These are phyloP conservation scores for Saturnia japonica DNA, from an alignment of 2,888 invertebrate species.

Conservation along the genomic window DNA sequence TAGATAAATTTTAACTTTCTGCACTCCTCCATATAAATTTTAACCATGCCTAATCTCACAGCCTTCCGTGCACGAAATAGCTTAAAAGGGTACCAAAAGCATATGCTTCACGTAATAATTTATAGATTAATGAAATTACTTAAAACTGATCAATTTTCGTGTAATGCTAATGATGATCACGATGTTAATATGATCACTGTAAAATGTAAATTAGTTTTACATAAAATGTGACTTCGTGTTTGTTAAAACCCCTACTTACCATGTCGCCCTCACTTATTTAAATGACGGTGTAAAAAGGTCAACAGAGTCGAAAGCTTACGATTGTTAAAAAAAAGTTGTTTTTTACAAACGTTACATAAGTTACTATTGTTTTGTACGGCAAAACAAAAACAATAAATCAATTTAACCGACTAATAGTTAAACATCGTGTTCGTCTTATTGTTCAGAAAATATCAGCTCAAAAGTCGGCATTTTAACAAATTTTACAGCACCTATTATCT, in stretches of 20 bases:
- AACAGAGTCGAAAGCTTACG: neutral
- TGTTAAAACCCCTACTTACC: neutral
- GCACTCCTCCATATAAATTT: too few species aligned
- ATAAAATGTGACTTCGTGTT: neutral
- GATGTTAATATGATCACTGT: neutral
- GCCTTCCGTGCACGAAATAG: too few species aligned
- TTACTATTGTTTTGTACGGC: neutral
- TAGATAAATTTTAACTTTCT: too few species aligned
- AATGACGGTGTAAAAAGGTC: neutral
- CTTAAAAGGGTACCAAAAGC: too few species aligned
- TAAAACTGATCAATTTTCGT: neutral
- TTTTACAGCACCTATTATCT: slow-evolving; percentile 74
- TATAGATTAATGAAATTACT: neutral
- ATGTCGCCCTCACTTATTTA: neutral
- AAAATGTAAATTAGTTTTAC: neutral
- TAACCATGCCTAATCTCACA: too few species aligned
- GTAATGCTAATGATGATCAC: neutral
- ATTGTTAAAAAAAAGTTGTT: neutral
- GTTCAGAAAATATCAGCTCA: slow-evolving; percentile 46
- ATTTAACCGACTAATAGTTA: neutral
- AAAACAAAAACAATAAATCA: slow-evolving; percentile 17
- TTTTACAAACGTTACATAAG: neutral
- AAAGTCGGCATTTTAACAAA: slow-evolving; percentile 66
- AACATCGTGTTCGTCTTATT: slow-evolving; percentile 16
- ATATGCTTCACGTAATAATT: too few species aligned